Evolutionary conservation across 2,888 invertebrate species (phyloP), one percentile per base, ranked within the genome.

Genomic region (Heteromyza rotundicornis): DNA sequence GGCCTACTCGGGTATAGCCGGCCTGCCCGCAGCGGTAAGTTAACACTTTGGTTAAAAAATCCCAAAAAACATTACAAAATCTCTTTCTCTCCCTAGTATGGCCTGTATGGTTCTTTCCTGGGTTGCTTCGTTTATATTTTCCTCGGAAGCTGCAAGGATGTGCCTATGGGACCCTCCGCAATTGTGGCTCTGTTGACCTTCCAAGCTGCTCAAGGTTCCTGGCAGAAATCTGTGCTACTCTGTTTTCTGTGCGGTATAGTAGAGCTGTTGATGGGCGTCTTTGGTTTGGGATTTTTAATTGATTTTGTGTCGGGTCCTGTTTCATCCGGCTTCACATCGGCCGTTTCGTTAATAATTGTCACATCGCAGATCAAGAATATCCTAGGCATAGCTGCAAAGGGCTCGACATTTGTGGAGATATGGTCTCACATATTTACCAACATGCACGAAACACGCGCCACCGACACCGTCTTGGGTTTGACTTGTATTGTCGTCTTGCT

Each of bases 281-380:
- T 94, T 57, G 93, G 94, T 16, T 86, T 95, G 70, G 94, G 95
- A 58, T 94, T 95, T 80, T 85, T 95, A 65, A 90, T 95, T 64
- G 93, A 95, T 82, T 95, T 95, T 80, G 93, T 95, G 32, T 94
- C 94, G 1, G 93, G 93, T 0, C 94, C 95, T 0, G 95, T 95
- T 0, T 91, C 92, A 1, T 92, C 92, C 0, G 94, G 94, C 14
- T 95, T 95, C 82, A 95, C 95, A 1, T 94, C 94, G 0, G 95
- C 95, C 1, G 95, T 94, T 12, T 94, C 95, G 27, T 85, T 95
- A 55, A 92, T 95, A 75, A 95, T 95, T 71, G 89, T 94, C 44
- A 90, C 92, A 0, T 94, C 94, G n/a, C 95, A 95, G 84, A 86
- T 94, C 20, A 94, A 94, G 83, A 92, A 92, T 77, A 85, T 94